A percentile compares a stretch with the other conserved stretches of the same genome.
These are phyloP conservation scores for Zeugodacus cucurbitae DNA, from an alignment of 1,140 invertebrate genomes.

Conservation along the genomic window DNA sequence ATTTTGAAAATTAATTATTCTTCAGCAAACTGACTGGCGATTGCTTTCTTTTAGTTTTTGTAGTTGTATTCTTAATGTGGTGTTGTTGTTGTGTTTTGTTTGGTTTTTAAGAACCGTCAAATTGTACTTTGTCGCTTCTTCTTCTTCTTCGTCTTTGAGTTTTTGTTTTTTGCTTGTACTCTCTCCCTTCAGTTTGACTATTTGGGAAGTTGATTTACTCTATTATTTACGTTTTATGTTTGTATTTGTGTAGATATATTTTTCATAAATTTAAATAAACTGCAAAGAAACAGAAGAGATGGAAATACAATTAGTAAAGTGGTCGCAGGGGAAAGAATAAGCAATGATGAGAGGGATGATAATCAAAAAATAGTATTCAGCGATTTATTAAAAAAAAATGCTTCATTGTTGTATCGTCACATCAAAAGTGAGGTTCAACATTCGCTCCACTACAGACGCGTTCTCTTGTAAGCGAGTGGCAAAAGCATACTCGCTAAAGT, in stretches of 20 bases:
- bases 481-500: too few species aligned
- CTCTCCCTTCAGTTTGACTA: slow-evolving; percentile 23
- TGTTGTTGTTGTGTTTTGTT: background rate
- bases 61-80: background rate
- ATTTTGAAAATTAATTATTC: background rate
- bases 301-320: background rate
- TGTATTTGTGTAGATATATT: background rate
- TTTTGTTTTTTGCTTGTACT: background rate
- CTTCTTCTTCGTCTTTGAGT: background rate
- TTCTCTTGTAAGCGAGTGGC: too few species aligned
- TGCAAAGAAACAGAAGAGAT: slow-evolving; percentile 42
- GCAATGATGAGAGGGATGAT: background rate
- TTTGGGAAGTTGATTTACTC: slow-evolving; percentile 17
- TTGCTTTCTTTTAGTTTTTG: background rate
- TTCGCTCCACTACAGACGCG: too few species aligned
- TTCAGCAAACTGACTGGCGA: background rate
- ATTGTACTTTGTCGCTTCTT: background rate
- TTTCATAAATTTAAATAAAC: slow-evolving; percentile 41
- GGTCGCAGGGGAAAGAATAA: background rate
- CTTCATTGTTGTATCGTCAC: too few species aligned
- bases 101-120: background rate
- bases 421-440: too few species aligned
- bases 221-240: background rate
- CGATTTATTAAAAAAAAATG: too few species aligned
- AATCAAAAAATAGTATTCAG: too few species aligned